Base-by-base conservation (phyloP, 2,113 vertebrate species). In the Trinectes maculatus region DNA sequence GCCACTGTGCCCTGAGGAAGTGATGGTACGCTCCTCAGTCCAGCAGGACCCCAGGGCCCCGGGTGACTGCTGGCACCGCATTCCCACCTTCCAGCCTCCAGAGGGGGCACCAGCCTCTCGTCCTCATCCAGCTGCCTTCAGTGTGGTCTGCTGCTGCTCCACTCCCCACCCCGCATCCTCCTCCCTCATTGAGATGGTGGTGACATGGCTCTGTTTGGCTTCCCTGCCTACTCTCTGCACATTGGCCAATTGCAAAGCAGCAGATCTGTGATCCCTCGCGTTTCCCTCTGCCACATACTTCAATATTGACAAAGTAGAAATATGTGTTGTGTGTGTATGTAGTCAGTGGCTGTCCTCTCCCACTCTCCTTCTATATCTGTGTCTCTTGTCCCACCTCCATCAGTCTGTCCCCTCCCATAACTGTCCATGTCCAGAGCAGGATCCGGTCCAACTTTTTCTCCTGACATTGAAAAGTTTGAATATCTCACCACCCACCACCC, bases 31-130 rank as follows among this genome's bases (percentile, higher is more conserved):
- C 58, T 74, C 59, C 55, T 86, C 89, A 92, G 92, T 92, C 92
- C 92, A 82, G 91, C 91, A 92, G 92, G 92, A 92, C 89, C 92
- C 82, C 91, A 86, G 87, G 92, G 91, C 80, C 71, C 73, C 11
- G 37, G 63, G 43, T 64, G 77, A 52, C 80, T 78, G 9, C 65
- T 68, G 80, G 22, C 65, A 5, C 53, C 36, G 87, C 80, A 87
- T 49, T 79, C 8, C 31, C 44, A 3, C 6, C 19, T 11, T 21
- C 34, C 4, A 8, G 1, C 84, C 91, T 69, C 87, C 77, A 91
- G 92, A 90, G 90, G 89, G 90, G 81, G 84, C 54, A 56, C 86
- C 66, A 71, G 70, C 67, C 84, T 77, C 68, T 82, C 25, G 33
- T 79, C 80, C 54, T 36, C 5, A n/a, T 51, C 51, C 34, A 80